Conservation (phyloP, 2,797 vertebrate genomes). For the Diceros bicornis region DNA sequence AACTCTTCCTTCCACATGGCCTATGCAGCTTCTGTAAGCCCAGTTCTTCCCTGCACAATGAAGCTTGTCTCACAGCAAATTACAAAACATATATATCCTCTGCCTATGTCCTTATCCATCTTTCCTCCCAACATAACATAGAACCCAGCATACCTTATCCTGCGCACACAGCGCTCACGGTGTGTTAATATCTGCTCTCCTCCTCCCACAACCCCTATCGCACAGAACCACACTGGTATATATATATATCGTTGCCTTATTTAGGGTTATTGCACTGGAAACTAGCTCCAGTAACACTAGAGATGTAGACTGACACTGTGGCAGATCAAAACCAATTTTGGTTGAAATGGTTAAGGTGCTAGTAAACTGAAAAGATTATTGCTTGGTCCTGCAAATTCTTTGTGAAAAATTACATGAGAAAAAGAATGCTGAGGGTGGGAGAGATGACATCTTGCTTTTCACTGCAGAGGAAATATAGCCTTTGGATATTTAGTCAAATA, state of each 20-base stretch:
- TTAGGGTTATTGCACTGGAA: not conserved
- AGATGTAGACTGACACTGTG: not conserved
- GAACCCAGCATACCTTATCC: not conserved
- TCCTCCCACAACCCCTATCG: not conserved
- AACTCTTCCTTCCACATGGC: not conserved
- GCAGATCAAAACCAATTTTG: not conserved
- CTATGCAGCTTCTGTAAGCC: not conserved
- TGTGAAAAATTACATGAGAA: not conserved
- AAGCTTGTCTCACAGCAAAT: not conserved
- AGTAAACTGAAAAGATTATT: not conserved
- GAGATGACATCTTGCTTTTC: slow-evolving; percentile 16
- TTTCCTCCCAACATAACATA: not conserved
- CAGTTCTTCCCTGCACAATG: not conserved
- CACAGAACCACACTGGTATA: not conserved
- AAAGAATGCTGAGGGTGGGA: not conserved
- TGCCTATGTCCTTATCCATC: not conserved
- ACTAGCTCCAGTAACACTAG: not conserved
- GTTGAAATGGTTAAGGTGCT: not conserved
- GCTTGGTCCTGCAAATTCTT: slow-evolving; percentile 11
- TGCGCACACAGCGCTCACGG: not conserved
- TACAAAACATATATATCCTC: not conserved
- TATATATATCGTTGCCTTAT: not conserved
- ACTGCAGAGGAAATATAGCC: not conserved
- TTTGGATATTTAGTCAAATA: slow-evolving; percentile 17
- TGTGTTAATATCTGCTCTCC: not conserved